Conservation (phyloP, 2,888 invertebrate species). For the Tetrapedia diversipes region DNA sequence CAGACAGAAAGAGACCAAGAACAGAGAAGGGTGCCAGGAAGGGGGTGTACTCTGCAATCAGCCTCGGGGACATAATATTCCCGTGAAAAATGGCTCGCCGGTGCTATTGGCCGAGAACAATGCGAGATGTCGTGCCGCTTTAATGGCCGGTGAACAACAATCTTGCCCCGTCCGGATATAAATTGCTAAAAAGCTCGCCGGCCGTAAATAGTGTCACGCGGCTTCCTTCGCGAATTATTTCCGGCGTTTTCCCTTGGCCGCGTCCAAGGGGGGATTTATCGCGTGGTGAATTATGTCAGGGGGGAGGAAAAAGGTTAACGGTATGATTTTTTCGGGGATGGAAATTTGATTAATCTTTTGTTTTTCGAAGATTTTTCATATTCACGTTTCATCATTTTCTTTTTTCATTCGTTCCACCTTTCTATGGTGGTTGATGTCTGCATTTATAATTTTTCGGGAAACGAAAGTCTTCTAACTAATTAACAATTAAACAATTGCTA, state of each 20-base stretch:
- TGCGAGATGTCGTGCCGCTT: slow-evolving; percentile 42
- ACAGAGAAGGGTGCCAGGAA: too few relatives aligned
- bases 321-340: background rate
- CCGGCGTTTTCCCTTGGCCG: background rate
- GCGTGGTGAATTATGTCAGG: slow-evolving; percentile 13
- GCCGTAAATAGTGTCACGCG: slow-evolving; percentile 31
- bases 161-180: slow-evolving; percentile 34
- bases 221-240: slow-evolving; percentile 39
- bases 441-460: too few relatives aligned
- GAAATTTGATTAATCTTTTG: too few relatives aligned
- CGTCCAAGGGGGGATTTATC: background rate
- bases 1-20: too few relatives aligned
- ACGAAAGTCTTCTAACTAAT: too few relatives aligned
- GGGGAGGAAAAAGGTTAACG: background rate
- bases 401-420: too few relatives aligned
- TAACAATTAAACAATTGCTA: too few relatives aligned
- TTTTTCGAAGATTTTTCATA: too few relatives aligned
- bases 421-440: too few relatives aligned
- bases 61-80: slow-evolving; percentile 51
- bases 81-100: slow-evolving; percentile 56
- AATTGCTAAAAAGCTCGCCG: slow-evolving; percentile 46
- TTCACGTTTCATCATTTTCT: too few relatives aligned
- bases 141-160: slow-evolving; percentile 51
- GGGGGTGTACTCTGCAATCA: slow-evolving; percentile 50
- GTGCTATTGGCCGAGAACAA: slow-evolving; percentile 53